These are phyloP conservation scores for Adelphocoris suturalis DNA, from an alignment of 2,888 invertebrate genomes.

Conservation along the genomic window DNA sequence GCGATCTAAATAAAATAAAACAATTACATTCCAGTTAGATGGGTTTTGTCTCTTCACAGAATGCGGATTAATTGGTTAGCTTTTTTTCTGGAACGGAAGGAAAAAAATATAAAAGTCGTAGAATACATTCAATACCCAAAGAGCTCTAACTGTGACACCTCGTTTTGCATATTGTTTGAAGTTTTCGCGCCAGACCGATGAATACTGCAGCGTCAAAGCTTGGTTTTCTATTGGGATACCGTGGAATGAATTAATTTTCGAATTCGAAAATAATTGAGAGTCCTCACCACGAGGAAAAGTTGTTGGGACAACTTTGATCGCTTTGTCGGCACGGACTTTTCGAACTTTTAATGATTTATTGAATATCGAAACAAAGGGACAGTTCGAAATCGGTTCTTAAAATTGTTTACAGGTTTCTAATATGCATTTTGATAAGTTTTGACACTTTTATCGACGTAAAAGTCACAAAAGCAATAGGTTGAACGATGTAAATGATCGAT, in stretches of 20 bases:
- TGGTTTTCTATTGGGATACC: neutral
- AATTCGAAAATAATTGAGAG: slow-evolving; percentile 28
- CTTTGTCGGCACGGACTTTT: neutral
- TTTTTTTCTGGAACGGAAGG: neutral
- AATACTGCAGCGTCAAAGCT: slow-evolving; percentile 10
- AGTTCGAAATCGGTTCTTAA: neutral
- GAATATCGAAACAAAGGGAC: neutral
- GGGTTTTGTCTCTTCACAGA: neutral
- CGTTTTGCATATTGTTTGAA: slow-evolving; percentile 42
- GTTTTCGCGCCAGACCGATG: neutral
- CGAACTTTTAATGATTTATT: slow-evolving; percentile 2
- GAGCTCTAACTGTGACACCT: slow-evolving; percentile 16
- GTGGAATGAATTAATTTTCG: neutral
- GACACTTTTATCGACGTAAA: no score
- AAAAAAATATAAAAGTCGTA: neutral
- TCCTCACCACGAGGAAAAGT: neutral
- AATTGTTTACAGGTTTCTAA: neutral
- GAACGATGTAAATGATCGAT: no score
- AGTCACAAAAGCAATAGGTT: no score
- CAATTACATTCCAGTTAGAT: neutral
- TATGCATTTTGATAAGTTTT: no score
- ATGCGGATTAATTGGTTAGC: slow-evolving; percentile 31
- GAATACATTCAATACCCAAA: neutral
- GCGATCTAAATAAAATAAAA: slow-evolving; percentile 23
- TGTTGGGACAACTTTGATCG: neutral